A percentile compares a stretch with the other conserved stretches of the same genome.
These are phyloP conservation scores for Perithous albicinctus DNA, from an alignment of 2,888 invertebrate species.

Conservation along the genomic window DNA sequence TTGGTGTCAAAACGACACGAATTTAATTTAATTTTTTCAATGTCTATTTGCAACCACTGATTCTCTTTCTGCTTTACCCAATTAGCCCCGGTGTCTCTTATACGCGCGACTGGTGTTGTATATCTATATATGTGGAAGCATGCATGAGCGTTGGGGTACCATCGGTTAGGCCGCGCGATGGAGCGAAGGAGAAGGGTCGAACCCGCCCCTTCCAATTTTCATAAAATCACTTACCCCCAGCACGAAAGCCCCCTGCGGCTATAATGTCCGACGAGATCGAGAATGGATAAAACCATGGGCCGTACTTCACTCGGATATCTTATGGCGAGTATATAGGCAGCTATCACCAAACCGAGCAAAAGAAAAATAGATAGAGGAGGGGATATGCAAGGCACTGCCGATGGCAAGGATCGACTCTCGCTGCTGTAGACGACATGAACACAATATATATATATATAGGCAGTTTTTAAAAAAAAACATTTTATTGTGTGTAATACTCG, in stretches of 20 bases:
- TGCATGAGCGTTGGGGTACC: constrained; percentile 21
- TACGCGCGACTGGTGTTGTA: neutral
- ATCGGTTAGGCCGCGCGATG: constrained; percentile 35
- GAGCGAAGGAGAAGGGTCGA: constrained; percentile 42
- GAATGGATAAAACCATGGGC: constrained; percentile 71
- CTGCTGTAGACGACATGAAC: constrained; percentile 8
- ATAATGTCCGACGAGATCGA: constrained; percentile 79
- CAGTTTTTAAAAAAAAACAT: neutral
- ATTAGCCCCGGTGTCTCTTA: too few relatives aligned
- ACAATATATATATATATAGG: constrained; percentile 7
- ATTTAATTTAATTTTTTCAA: too few relatives aligned
- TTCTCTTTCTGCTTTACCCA: too few relatives aligned
- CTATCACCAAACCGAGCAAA: constrained; percentile 12
- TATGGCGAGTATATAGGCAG: constrained; percentile 39
- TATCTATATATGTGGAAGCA: neutral
- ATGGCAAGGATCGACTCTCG: constrained; percentile 34
- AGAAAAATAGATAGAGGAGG: constrained; percentile 40
- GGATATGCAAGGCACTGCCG: constrained; percentile 16
- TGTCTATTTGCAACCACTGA: too few relatives aligned
- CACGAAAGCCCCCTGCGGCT: constrained; percentile 67
- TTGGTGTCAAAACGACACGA: too few relatives aligned
- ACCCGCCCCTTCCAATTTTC: constrained; percentile 68
- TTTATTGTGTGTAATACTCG: neutral
- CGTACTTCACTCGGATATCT: constrained; percentile 75
- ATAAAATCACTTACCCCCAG: constrained; percentile 69